Percentiles rank a stretch among this genome's conserved stretches.
Conservation (phyloP, 2,797 vertebrate genomes). For the Chelidonichthys spinosus region DNA sequence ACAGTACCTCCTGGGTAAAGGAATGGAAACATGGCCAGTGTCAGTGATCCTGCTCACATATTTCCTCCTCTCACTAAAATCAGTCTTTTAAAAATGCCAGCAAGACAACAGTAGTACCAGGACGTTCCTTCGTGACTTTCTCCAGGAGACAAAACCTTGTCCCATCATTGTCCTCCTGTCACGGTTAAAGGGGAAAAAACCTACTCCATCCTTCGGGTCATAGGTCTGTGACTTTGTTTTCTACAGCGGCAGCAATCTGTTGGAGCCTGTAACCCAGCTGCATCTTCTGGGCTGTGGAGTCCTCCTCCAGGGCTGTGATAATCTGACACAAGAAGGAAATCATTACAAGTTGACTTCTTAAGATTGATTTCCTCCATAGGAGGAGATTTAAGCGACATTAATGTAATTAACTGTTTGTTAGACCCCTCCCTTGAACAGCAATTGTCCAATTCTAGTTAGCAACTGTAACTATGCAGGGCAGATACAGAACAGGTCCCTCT, state of each 20-base stretch:
- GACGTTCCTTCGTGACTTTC: conserved; percentile 14
- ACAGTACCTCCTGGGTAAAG: neutral
- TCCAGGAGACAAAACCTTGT: conserved; percentile 26
- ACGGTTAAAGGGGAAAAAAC: conserved; percentile 33
- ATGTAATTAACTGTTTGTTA: neutral
- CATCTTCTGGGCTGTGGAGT: conserved; percentile 97
- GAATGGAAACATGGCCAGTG: neutral
- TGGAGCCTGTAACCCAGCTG: conserved; percentile 97
- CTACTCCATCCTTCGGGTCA: conserved; percentile 75
- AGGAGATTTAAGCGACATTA: neutral
- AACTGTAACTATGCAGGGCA: neutral
- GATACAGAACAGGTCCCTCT: neutral
- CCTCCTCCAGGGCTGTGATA: conserved; percentile 96
- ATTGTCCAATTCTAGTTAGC: neutral
- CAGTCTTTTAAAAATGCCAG: conserved; percentile 28
- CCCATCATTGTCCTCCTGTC: conserved; percentile 23
- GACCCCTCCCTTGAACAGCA: neutral
- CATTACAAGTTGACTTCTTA: neutral
- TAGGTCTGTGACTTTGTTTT: conserved; percentile 99
- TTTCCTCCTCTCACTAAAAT: conserved; percentile 17
- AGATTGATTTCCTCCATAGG: neutral
- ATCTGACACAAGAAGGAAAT: conserved; percentile 83
- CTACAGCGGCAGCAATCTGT: conserved; percentile 96
- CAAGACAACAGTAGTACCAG: conserved; percentile 14
- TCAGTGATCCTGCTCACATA: conserved; percentile 12